A percentile compares a stretch with the other conserved stretches of the same genome.
Conservation (phyloP, 2,797 vertebrate species). For the Danio tinwini region DNA sequence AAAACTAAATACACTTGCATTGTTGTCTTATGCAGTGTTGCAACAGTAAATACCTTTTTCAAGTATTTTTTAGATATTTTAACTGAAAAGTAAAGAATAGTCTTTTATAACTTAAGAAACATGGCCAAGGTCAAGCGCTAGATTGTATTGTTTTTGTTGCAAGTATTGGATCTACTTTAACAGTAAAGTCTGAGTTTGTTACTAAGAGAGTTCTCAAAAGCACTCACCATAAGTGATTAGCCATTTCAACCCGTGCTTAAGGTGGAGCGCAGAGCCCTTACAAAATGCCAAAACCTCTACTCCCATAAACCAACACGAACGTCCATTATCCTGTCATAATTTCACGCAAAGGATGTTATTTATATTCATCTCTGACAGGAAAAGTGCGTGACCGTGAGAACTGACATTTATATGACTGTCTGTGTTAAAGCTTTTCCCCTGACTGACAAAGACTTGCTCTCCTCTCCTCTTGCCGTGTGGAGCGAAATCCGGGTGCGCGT, state of each 20-base stretch:
- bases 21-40: too few relatives aligned
- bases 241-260: slow-evolving; percentile 34
- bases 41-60: too few relatives aligned
- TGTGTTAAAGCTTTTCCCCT: slow-evolving; percentile 52
- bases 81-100: neutral
- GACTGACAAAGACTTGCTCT: slow-evolving; percentile 54
- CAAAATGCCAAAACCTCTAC: slow-evolving; percentile 42
- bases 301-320: slow-evolving; percentile 33
- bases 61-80: neutral
- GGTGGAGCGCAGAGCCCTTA: slow-evolving; percentile 14
- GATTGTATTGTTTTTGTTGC: neutral
- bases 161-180: neutral
- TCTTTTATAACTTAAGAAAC: neutral
- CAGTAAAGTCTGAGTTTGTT: slow-evolving; percentile 18
- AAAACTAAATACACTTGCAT: neutral
- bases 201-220: slow-evolving; percentile 22
- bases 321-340: slow-evolving; percentile 35
- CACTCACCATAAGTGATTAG: slow-evolving; percentile 19
- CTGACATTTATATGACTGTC: slow-evolving; percentile 60
- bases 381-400: slow-evolving; percentile 45
- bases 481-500: slow-evolving; percentile 48
- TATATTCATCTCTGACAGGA: slow-evolving; percentile 53
- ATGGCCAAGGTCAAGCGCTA: neutral
- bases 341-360: slow-evolving; percentile 42
- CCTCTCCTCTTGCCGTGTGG: slow-evolving; percentile 4